Percentiles rank a stretch among this genome's conserved stretches.
Conservation (phyloP, 2,797 vertebrate species). For the Takifugu ocellatus region DNA sequence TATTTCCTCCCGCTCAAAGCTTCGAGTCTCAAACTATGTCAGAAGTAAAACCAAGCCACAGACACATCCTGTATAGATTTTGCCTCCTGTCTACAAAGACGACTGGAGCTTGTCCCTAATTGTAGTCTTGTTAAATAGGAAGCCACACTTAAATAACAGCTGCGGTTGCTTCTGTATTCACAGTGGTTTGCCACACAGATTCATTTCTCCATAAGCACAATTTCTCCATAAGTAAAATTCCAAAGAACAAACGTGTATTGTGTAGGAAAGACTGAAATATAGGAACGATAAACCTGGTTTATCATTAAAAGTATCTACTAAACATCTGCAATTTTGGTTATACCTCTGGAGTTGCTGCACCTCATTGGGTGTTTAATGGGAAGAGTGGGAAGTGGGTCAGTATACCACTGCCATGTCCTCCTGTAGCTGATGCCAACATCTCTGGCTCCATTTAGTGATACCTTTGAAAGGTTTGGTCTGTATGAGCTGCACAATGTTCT, state of each 20-base stretch:
- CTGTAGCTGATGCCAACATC: constrained; percentile 30
- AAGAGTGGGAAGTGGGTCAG: constrained; percentile 25
- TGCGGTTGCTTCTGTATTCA: constrained; percentile 13
- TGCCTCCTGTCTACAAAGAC: constrained; percentile 14
- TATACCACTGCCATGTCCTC: constrained; percentile 24
- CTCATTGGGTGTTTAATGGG: constrained; percentile 43
- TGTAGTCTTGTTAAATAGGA: constrained; percentile 16
- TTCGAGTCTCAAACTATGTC: constrained; percentile 28
- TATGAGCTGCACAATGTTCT: constrained; percentile 33
- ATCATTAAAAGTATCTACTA: constrained; percentile 39
- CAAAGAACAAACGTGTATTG: no score
- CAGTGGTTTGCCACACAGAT: constrained; percentile 3
- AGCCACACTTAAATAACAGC: constrained; percentile 12
- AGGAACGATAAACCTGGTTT: constrained; percentile 8
- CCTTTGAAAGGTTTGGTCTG: constrained; percentile 28
- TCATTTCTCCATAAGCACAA: constrained; percentile 4
- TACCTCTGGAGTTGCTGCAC: constrained; percentile 5
- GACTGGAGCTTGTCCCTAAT: constrained; percentile 19
- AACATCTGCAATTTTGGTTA: constrained; percentile 39
- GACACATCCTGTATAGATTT: constrained; percentile 24
- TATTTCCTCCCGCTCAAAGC: constrained; percentile 38
- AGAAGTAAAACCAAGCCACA: constrained; percentile 28
- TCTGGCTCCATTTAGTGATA: constrained; percentile 21
- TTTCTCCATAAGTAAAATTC: neutral
- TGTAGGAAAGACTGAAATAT: neutral